phyloP scores from a whole-genome alignment of 2,888 invertebrate genomes.

The Phalangium opilio region DNA sequence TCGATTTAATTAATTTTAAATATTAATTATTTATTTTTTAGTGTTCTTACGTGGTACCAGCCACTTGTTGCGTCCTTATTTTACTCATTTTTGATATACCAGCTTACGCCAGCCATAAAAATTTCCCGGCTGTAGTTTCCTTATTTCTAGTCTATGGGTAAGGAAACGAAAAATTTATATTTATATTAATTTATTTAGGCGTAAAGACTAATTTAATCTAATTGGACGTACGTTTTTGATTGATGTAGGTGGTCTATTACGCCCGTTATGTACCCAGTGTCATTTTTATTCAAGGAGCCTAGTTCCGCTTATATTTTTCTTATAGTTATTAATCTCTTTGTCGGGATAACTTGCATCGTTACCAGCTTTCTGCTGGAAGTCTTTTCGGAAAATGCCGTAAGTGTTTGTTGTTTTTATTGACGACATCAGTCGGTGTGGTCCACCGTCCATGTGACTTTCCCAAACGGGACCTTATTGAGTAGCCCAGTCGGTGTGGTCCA shows the following conservation, averaged over 20 bases:
- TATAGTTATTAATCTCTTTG: slow-evolving; percentile 33
- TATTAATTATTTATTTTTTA: slow-evolving; percentile 29
- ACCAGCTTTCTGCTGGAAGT: slow-evolving; percentile 59
- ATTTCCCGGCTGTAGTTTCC: slow-evolving; percentile 48
- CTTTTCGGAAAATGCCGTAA: slow-evolving; percentile 32
- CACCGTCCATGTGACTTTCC: no score
- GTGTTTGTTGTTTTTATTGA: slow-evolving; percentile 8
- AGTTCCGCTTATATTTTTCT: slow-evolving; percentile 37
- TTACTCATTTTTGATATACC: slow-evolving; percentile 60
- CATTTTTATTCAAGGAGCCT: slow-evolving; percentile 35
- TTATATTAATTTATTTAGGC: no score
- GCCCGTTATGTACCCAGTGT: slow-evolving; percentile 37
- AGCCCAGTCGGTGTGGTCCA: no score
- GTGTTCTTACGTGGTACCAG: slow-evolving; percentile 51
- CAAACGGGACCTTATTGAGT: no score
- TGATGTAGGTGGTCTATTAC: slow-evolving; percentile 24
- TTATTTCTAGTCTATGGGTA: slow-evolving; percentile 37
- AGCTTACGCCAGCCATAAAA: slow-evolving; percentile 55
- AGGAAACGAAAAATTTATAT: slow-evolving; percentile 15
- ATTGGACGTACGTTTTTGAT: no score
- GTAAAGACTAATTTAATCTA: no score
- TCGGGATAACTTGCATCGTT: slow-evolving; percentile 38
- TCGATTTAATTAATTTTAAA: neutral
- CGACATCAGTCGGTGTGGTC: no score
- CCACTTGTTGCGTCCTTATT: slow-evolving; percentile 44